Base-by-base conservation (phyloP, 2,113 vertebrate genomes). In the Galeopterus variegatus region DNA sequence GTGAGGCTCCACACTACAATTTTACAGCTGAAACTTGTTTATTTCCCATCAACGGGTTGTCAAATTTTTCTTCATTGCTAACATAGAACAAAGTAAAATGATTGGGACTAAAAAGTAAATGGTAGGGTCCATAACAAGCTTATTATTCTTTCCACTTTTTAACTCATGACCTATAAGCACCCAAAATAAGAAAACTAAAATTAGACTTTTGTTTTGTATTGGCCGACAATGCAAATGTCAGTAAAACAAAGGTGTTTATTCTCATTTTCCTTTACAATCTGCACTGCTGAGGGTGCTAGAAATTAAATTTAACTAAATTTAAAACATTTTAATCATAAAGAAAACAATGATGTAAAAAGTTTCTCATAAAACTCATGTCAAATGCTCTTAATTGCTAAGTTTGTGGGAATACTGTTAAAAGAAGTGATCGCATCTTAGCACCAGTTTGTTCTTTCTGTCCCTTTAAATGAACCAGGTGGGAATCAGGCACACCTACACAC, bases 281-380 rank as follows among this genome's bases (percentile, higher is more conserved):
- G 28, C 26, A 69, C 41, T 76, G 31, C 19, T 79, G 23, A 82
- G 41, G 33, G 0, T 86, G 56, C 54, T 52, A 95, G 84, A 90
- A 93, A 65, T 50, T 6, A 86, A 85, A 77, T 85, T 58, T 45
- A 91, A 95, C 82, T 73, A 45, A 83, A 82, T 88, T 56, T 77
- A 50, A 88, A 82, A 65, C 92, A 79, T 70, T 91, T 89, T 93
- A 41, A 60, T 81, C 58, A n/a, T 95, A 75, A 94, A 94, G 31
- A 50, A 88, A 97, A 92, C 28, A 50, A 26, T 36, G 26, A 69
- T 58, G 17, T 24, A 62, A 80, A 67, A 11, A 93, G 0, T 9
- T 31, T 92, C 56, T 90, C 19, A 58, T 36, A 28, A 86, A 93
- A 75, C 64, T 4, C 77, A 0, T 84, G 5, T 82, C 9, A 72